These are phyloP conservation scores for Papilio gigon DNA, from an alignment of 2,888 invertebrate genomes.

Conservation along the genomic window DNA sequence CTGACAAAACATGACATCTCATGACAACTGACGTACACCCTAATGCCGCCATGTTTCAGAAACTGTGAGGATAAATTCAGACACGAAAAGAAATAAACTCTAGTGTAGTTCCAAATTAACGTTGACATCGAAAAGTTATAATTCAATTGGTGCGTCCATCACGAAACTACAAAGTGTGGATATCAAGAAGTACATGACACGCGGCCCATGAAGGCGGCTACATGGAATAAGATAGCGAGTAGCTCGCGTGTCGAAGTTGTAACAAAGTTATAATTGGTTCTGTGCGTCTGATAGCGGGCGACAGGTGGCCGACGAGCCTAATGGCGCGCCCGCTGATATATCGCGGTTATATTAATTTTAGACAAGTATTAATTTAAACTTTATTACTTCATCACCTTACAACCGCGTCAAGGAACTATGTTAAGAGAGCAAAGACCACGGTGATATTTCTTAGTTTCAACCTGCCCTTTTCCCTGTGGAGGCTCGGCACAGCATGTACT, in stretches of 20 bases:
- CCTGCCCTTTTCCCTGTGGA: too few species aligned
- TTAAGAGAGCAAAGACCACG: neutral
- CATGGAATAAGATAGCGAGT: conserved; percentile 33
- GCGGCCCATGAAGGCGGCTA: conserved; percentile 24
- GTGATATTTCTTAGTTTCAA: neutral
- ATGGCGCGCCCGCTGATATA: conserved; percentile 25
- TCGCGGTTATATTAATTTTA: conserved; percentile 27
- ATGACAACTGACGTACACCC: too few species aligned
- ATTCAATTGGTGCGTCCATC: neutral
- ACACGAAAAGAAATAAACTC: neutral
- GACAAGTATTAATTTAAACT: conserved; percentile 28
- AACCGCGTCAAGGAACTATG: neutral
- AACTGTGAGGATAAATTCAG: neutral
- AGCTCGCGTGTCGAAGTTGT: conserved; percentile 45
- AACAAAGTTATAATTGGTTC: conserved; percentile 52
- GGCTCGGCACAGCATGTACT: too few species aligned
- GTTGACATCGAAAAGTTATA: neutral
- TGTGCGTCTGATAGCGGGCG: conserved; percentile 43
- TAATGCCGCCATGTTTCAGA: neutral
- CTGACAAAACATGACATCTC: too few species aligned
- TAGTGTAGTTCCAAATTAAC: neutral
- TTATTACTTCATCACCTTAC: conserved; percentile 2
- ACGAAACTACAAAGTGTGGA: neutral
- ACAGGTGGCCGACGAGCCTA: conserved; percentile 48
- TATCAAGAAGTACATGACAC: conserved; percentile 8